Percentiles rank a stretch among this genome's conserved stretches.
Conservation (phyloP, 2,888 invertebrate genomes). For the Andrena chrysosceles region DNA sequence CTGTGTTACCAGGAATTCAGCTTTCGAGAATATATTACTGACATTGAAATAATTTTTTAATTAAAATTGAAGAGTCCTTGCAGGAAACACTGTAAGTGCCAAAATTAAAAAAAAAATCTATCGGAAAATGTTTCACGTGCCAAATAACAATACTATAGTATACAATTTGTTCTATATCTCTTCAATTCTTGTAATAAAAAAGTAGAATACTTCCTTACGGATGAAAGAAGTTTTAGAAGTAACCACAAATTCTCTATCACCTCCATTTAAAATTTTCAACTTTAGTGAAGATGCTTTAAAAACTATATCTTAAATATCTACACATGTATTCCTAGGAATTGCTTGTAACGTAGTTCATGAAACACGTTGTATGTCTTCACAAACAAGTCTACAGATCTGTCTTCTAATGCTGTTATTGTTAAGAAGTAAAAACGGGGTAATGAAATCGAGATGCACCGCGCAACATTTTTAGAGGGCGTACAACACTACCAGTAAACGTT, state of each 20-base stretch:
- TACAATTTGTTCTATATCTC: no score
- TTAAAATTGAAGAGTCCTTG: not conserved
- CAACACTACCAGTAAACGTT: not conserved
- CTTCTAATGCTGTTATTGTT: not conserved
- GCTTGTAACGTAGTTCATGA: no score
- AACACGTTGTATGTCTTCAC: not conserved
- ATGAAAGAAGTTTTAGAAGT: no score
- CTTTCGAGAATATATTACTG: not conserved
- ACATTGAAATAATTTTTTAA: not conserved
- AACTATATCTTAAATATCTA: no score
- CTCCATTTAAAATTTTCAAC: no score
- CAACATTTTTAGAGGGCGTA: not conserved
- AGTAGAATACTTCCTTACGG: no score
- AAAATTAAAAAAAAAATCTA: not conserved
- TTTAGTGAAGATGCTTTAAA: no score
- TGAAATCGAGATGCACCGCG: not conserved
- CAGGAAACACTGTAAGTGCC: not conserved
- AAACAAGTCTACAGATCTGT: not conserved
- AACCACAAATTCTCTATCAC: no score
- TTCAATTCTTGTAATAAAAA: no score
- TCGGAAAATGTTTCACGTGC: no score
- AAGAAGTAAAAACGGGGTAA: not conserved
- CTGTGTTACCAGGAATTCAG: not conserved
- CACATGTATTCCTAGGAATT: no score
- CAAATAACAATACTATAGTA: no score